These are phyloP conservation scores for Cirrhinus molitorella DNA, from an alignment of 2,797 vertebrate species.

Conservation along the genomic window DNA sequence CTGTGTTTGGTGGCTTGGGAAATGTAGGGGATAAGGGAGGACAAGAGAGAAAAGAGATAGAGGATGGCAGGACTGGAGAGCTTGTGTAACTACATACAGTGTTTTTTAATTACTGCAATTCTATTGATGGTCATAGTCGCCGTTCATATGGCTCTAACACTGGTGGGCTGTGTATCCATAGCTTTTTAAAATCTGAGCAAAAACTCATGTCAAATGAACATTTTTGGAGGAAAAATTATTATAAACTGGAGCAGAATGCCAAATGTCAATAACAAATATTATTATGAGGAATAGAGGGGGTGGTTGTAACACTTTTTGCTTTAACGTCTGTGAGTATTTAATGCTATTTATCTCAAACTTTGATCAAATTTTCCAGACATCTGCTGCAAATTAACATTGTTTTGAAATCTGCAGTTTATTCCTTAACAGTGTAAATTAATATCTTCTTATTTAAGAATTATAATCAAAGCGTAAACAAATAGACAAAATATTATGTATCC, in stretches of 20 bases:
- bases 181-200: background rate
- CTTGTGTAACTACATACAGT: conserved; percentile 11
- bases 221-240: background rate
- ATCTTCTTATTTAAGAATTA: background rate
- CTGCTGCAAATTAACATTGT: background rate
- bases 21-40: conserved; percentile 19
- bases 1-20: conserved; percentile 42
- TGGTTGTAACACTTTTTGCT: background rate
- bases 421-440: background rate
- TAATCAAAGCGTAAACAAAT: background rate
- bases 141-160: background rate
- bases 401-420: background rate
- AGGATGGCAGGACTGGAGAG: background rate
- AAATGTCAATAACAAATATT: background rate
- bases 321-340: background rate
- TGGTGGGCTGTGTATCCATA: background rate
- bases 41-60: background rate
- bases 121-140: background rate
- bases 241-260: background rate
- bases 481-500: background rate
- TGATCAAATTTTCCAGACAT: background rate
- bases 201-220: background rate
- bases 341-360: background rate
- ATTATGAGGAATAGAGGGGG: background rate
- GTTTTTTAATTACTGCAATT: conserved; percentile 2